Evolutionary conservation across 2,888 invertebrate species (phyloP).

Genomic region (Parascotia fuliginaria): DNA sequence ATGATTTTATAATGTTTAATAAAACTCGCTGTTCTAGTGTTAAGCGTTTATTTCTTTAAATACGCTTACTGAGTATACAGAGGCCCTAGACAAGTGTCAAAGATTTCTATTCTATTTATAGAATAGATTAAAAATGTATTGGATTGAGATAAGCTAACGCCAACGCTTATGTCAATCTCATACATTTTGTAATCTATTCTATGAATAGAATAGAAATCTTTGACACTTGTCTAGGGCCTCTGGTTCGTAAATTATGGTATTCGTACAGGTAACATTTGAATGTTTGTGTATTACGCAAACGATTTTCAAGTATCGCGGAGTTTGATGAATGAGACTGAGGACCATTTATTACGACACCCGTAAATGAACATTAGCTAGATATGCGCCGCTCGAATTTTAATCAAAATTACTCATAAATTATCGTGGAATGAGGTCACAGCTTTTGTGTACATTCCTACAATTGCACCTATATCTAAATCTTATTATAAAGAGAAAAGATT

Average conservation of each 20-base stretch:
- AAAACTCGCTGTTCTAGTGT: not conserved
- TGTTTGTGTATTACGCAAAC: constrained; percentile 2
- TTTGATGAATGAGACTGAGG: constrained; percentile 23
- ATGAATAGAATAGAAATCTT: no score
- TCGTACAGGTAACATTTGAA: not conserved
- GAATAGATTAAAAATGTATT: no score
- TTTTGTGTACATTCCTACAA: constrained; percentile 37
- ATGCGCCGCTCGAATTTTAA: constrained; percentile 16
- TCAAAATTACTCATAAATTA: constrained; percentile 27
- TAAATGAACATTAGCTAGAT: constrained; percentile 19
- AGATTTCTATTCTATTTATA: no score
- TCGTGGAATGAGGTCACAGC: constrained; percentile 48
- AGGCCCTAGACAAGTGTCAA: no score
- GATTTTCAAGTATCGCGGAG: constrained; percentile 5
- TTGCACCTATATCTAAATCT: not conserved
- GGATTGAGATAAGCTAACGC: no score
- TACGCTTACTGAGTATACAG: not conserved
- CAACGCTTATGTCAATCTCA: no score
- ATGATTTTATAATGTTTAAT: not conserved
- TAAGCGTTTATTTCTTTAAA: not conserved
- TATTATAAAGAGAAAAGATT: no score
- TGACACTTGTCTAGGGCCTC: no score
- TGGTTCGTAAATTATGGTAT: not conserved
- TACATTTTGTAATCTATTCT: no score
- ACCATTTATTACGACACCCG: constrained; percentile 27